Evolutionary conservation across 1,140 invertebrate species (phyloP).

Genomic region (Heliothis subflexa): DNA sequence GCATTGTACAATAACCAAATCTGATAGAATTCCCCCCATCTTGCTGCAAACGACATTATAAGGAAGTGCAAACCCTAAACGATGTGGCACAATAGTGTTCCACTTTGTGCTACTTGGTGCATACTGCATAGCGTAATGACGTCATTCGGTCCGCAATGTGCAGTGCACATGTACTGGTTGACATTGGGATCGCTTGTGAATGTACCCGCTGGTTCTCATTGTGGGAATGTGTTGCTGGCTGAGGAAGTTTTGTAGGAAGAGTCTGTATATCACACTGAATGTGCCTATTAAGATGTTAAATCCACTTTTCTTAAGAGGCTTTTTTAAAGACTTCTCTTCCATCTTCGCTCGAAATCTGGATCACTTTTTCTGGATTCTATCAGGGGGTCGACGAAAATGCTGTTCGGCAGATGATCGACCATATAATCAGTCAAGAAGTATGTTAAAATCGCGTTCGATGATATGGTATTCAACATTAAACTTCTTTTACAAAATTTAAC

Average conservation of each 20-base stretch:
- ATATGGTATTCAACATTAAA: not conserved
- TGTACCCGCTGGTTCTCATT: not conserved
- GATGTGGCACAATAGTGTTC: not conserved
- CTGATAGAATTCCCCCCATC: not conserved
- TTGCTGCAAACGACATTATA: not conserved
- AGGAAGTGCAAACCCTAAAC: slow-evolving; percentile 20
- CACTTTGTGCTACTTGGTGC: slow-evolving; percentile 2
- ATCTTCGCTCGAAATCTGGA: no score
- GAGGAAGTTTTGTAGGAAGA: not conserved
- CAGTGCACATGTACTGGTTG: slow-evolving; percentile 36
- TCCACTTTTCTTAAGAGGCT: no score
- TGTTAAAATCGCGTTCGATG: not conserved
- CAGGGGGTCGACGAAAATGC: no score
- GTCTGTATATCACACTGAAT: not conserved
- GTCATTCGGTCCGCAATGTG: slow-evolving; percentile 36
- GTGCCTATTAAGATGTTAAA: no score
- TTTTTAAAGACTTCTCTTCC: no score
- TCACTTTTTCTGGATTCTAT: no score
- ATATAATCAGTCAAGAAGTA: no score
- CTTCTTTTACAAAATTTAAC: not conserved
- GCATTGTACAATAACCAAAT: not conserved
- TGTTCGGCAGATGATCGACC: no score
- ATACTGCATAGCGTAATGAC: slow-evolving; percentile 17
- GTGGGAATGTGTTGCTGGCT: not conserved
- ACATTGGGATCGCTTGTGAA: slow-evolving; percentile 29